phyloP scores from a whole-genome alignment of 2,113 vertebrate species.

The Brachyhypopomus gauderio region DNA sequence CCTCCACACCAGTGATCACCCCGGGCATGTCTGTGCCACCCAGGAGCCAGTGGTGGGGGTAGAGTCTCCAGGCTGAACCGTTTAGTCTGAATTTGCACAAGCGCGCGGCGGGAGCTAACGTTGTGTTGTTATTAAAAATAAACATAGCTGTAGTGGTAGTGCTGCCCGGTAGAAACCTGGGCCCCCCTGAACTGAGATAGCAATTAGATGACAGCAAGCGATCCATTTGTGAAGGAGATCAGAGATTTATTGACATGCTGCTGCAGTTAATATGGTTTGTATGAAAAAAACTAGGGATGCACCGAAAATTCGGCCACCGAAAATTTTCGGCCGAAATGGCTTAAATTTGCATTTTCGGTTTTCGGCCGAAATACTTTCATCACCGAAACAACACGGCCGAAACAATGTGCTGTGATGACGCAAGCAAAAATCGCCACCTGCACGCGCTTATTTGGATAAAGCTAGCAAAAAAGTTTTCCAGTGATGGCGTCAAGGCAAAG shows the following conservation, averaged over 20 bases:
- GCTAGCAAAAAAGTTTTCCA: too few species aligned
- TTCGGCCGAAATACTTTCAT: too few species aligned
- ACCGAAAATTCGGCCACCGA: too few species aligned
- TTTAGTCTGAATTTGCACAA: conserved; percentile 73
- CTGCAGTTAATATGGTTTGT: not conserved
- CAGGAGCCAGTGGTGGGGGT: conserved; percentile 60
- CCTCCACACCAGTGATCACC: conserved; percentile 62
- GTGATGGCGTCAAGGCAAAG: too few species aligned
- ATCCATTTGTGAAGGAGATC: conserved; percentile 28
- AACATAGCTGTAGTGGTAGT: conserved; percentile 60
- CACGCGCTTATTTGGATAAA: too few species aligned
- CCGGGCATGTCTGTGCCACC: conserved; percentile 63
- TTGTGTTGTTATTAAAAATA: conserved; percentile 75
- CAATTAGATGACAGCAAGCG: conserved; percentile 51
- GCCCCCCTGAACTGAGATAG: conserved; percentile 36
- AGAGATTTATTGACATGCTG: conserved; percentile 8
- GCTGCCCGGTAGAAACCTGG: conserved; percentile 62
- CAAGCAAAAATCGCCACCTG: too few species aligned
- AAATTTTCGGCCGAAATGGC: too few species aligned
- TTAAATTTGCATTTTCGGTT: too few species aligned
- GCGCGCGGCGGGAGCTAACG: conserved; percentile 60
- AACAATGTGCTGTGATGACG: too few species aligned
- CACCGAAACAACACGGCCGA: too few species aligned
- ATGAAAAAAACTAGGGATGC: too few species aligned
- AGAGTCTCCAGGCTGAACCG: conserved; percentile 68